A percentile compares a stretch with the other conserved stretches of the same genome.
These are phyloP conservation scores for Dasyornis broadbenti DNA, from an alignment of 2,113 vertebrate species.

Conservation along the genomic window DNA sequence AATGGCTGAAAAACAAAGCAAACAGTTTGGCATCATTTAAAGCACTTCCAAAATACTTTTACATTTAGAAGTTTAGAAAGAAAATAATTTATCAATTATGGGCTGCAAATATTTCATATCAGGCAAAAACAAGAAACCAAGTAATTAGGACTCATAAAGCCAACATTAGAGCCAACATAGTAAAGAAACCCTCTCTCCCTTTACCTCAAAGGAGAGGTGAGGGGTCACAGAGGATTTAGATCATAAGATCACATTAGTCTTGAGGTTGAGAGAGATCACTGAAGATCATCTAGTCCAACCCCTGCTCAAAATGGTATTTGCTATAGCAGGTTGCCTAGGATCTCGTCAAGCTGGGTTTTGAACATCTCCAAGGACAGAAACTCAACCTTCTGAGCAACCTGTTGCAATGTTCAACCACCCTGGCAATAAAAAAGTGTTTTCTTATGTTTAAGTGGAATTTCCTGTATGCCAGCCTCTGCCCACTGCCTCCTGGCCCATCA, in stretches of 20 bases:
- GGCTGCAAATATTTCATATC: neutral
- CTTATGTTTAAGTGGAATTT: too few species aligned
- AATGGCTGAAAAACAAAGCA: conserved; percentile 76
- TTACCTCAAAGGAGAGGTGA: neutral
- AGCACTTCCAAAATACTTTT: neutral
- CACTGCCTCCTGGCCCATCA: too few species aligned
- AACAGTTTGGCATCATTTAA: neutral
- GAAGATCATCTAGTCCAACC: neutral
- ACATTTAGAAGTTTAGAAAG: neutral
- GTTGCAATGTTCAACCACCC: neutral
- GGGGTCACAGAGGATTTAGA: neutral
- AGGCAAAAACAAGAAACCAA: neutral
- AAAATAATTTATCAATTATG: neutral
- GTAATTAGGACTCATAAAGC: neutral
- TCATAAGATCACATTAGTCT: neutral
- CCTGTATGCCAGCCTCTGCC: too few species aligned
- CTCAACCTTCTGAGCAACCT: neutral
- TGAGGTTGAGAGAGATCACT: neutral
- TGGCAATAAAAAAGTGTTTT: neutral
- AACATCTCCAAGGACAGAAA: neutral
- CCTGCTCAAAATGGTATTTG: neutral
- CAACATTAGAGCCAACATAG: neutral
- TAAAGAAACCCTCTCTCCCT: neutral
- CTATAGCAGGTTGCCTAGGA: neutral
- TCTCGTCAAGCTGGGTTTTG: neutral